Evolutionary conservation across 2,113 vertebrate species (phyloP).

Genomic region (Oophaga pumilio): DNA sequence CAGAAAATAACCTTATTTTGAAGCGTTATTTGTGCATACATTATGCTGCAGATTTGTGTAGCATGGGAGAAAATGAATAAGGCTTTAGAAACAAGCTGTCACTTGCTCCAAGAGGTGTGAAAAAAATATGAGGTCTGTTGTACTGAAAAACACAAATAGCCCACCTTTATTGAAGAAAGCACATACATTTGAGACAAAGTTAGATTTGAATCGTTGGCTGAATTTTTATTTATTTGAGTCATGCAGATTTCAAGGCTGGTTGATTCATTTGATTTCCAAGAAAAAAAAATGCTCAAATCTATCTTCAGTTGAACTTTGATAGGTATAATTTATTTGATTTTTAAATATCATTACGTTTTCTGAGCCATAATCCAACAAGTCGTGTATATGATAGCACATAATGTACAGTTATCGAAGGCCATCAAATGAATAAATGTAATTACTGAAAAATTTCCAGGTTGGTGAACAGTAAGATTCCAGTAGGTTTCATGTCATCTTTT

Average conservation of each 20-base stretch:
- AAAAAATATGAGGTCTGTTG: slow-evolving; percentile 72
- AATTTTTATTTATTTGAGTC: slow-evolving; percentile 60
- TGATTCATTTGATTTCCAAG: slow-evolving; percentile 23
- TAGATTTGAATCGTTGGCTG: slow-evolving; percentile 59
- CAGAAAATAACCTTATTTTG: slow-evolving; percentile 57
- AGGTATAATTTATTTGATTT: slow-evolving; percentile 13
- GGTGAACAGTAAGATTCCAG: no score
- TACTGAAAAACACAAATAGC: slow-evolving; percentile 66
- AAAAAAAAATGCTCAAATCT: background rate
- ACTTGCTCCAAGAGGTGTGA: slow-evolving; percentile 74
- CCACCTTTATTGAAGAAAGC: slow-evolving; percentile 65
- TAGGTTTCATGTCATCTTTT: no score
- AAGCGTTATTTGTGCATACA: slow-evolving; percentile 61
- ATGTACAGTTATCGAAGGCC: background rate
- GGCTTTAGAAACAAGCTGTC: slow-evolving; percentile 67
- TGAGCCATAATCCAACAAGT: background rate
- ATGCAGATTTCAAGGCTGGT: slow-evolving; percentile 46
- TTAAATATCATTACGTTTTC: background rate
- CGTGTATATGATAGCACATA: background rate
- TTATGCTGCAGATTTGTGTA: slow-evolving; percentile 58
- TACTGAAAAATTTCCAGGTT: background rate
- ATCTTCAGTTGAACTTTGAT: background rate
- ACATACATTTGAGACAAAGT: slow-evolving; percentile 61
- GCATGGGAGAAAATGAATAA: slow-evolving; percentile 61
- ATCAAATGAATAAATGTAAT: background rate